Evolutionary conservation across 2,113 vertebrate species (phyloP).

Genomic region (Campylorhamphus procurvoides): DNA sequence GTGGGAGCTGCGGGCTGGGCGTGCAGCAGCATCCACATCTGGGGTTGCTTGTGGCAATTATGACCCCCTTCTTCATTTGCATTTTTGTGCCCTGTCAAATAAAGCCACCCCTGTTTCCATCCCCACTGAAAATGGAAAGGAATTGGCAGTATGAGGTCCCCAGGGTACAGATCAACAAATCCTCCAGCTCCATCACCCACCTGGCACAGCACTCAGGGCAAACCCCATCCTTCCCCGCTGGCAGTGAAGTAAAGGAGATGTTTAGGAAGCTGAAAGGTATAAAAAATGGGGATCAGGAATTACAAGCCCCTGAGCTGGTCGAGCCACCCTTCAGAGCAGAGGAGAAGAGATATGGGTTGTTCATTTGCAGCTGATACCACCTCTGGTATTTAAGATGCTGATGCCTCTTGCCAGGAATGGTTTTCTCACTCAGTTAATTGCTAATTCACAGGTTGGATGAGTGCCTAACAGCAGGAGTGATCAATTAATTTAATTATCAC

Average conservation of each 20-base stretch:
- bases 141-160: neutral
- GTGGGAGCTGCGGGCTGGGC: neutral
- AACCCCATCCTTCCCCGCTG: rapidly evolving
- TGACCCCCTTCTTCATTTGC: neutral
- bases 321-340: neutral
- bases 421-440: slow-evolving; percentile 48
- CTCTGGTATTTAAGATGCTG: slow-evolving; percentile 28
- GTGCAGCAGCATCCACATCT: neutral
- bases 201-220: neutral
- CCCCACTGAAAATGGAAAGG: neutral
- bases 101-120: neutral
- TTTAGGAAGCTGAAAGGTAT: neutral
- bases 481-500: slow-evolving; percentile 59
- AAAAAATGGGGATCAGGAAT: neutral
- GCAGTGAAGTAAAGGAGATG: neutral
- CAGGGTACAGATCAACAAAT: no score
- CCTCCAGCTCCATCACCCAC: neutral
- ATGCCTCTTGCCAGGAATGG: neutral
- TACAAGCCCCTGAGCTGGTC: neutral
- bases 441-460: slow-evolving; percentile 38
- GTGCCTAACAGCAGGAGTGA: slow-evolving; percentile 32
- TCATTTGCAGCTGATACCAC: neutral
- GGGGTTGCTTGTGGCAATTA: neutral
- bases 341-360: neutral
- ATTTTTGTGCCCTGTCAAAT: neutral